phyloP scores from a whole-genome alignment of 2,797 vertebrate species.

The Geranospiza caerulescens region DNA sequence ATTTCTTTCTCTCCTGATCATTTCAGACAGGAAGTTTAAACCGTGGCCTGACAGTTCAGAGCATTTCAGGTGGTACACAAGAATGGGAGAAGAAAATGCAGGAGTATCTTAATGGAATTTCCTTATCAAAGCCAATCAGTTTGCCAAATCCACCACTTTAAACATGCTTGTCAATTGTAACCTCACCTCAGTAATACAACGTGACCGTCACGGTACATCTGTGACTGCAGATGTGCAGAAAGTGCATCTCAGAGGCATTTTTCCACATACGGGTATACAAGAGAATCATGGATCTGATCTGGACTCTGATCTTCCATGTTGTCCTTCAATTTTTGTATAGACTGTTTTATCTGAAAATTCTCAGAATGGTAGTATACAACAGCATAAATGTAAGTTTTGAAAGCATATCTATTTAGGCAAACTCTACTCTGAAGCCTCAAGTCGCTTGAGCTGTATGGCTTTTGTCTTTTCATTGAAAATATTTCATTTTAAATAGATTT shows the following conservation, averaged over 20 bases:
- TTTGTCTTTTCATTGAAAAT: background rate
- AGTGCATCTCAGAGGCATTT: background rate
- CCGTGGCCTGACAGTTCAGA: background rate
- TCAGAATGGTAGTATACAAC: rapidly evolving
- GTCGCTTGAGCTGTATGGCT: background rate
- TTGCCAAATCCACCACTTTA: background rate
- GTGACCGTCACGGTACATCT: rapidly evolving
- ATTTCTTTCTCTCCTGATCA: background rate
- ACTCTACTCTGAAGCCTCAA: background rate
- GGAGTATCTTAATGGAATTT: background rate
- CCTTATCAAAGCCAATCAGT: background rate
- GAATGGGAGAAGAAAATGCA: background rate
- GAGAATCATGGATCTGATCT: background rate
- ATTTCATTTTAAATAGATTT: rapidly evolving
- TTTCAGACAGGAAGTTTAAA: background rate
- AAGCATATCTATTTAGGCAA: background rate
- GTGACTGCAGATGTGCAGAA: background rate
- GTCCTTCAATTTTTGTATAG: background rate
- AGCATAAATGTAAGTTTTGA: background rate
- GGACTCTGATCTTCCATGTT: rapidly evolving
- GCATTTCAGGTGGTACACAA: background rate
- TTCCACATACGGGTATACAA: background rate
- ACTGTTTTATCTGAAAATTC: background rate
- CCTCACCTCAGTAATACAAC: background rate
- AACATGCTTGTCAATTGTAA: background rate